Evolutionary conservation across 2,113 vertebrate species (phyloP).

Genomic region (Cryptotis parvus): DNA sequence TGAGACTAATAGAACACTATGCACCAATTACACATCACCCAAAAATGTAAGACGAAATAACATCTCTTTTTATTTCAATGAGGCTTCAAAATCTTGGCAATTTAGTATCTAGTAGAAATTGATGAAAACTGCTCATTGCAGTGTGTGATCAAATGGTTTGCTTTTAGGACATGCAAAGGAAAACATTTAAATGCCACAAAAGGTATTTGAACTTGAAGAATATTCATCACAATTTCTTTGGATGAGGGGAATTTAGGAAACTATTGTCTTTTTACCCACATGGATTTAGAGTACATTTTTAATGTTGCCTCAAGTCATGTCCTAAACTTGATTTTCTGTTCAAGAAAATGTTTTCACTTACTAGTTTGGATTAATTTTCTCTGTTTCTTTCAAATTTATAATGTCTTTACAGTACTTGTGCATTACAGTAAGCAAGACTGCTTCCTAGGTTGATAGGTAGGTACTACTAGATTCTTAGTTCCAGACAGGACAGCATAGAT

Average conservation of each 20-base stretch:
- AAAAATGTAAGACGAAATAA: not conserved
- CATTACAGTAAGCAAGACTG: conserved; percentile 18
- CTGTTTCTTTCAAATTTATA: not conserved
- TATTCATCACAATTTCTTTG: conserved; percentile 74
- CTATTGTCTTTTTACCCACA: conserved; percentile 70
- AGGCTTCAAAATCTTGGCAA: not conserved
- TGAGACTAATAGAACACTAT: not conserved
- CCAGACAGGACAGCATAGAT: not conserved
- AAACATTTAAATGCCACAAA: conserved; percentile 80
- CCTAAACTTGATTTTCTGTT: not conserved
- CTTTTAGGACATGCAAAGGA: conserved; percentile 17
- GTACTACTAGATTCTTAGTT: not conserved
- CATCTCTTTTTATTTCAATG: conserved; percentile 22
- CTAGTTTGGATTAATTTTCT: not conserved
- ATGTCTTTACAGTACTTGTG: not conserved
- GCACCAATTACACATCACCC: not conserved
- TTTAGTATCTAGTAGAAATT: conserved; percentile 30
- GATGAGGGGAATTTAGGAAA: conserved; percentile 81
- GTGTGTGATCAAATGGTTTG: conserved; percentile 65
- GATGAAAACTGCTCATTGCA: conserved; percentile 44
- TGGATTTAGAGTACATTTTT: conserved; percentile 32
- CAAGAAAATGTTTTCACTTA: not conserved
- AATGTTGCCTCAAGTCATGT: conserved; percentile 54
- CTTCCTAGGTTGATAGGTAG: conserved; percentile 22
- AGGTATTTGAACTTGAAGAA: conserved; percentile 77